Conservation (phyloP, 2,888 invertebrate species). For the Pyrochroa serraticornis region DNA sequence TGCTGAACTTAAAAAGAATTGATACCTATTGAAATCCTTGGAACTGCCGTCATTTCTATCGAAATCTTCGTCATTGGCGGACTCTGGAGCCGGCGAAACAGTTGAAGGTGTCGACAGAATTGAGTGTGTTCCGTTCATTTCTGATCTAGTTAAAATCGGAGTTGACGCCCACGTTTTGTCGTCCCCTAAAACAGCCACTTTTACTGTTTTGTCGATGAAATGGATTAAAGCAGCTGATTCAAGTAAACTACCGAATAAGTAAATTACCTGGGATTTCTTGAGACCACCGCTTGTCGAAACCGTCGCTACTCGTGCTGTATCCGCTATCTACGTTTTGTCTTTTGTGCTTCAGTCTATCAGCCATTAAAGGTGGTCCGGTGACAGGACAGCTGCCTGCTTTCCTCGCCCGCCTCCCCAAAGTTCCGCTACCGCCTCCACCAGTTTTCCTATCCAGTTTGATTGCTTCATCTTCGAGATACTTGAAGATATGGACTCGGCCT, state of each 20-base stretch:
- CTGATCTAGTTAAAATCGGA: constrained; percentile 47
- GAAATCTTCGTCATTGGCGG: constrained; percentile 49
- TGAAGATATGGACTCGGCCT: constrained; percentile 93
- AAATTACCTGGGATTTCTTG: constrained; percentile 68
- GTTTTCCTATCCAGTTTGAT: constrained; percentile 68
- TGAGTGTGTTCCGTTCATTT: constrained; percentile 51
- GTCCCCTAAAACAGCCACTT: constrained; percentile 44
- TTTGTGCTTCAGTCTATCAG: constrained; percentile 61
- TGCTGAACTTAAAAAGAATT: constrained; percentile 17
- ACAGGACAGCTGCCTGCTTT: constrained; percentile 59
- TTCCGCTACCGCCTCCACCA: constrained; percentile 57
- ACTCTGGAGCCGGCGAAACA: constrained; percentile 62
- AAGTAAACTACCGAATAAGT: constrained; percentile 13
- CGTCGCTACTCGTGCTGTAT: constrained; percentile 85
- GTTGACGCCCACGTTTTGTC: constrained; percentile 54
- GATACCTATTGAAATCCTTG: constrained; percentile 18
- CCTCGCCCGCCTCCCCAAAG: constrained; percentile 62
- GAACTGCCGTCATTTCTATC: constrained; percentile 29
- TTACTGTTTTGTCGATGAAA: too few species aligned
- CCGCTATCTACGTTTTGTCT: constrained; percentile 87
- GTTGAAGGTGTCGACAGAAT: constrained; percentile 65
- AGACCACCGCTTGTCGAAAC: constrained; percentile 83
- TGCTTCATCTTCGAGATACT: constrained; percentile 89
- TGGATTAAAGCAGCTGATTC: too few species aligned
- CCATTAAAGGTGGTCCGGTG: constrained; percentile 53